phyloP scores from a whole-genome alignment of 2,113 vertebrate species.

The Rhinogobius similis region DNA sequence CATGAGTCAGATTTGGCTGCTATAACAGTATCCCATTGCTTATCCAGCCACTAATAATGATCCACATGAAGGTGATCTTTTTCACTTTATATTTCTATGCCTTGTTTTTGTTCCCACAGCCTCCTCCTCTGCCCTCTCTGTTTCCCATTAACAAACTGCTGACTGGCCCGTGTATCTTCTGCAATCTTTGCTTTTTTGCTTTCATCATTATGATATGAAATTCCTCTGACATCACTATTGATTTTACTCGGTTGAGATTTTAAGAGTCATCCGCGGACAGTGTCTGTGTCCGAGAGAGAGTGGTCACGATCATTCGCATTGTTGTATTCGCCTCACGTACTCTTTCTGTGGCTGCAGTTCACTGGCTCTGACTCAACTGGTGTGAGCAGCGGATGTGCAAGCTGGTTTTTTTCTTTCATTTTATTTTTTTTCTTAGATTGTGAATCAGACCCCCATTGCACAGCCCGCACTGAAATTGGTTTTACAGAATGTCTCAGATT shows the following conservation, averaged over 20 bases:
- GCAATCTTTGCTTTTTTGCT: slow-evolving; percentile 10
- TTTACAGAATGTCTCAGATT: slow-evolving; percentile 24
- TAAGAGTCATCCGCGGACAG: slow-evolving; percentile 4
- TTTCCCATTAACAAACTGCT: slow-evolving; percentile 41
- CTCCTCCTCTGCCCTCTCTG: slow-evolving; percentile 11
- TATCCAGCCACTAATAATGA: slow-evolving; percentile 46
- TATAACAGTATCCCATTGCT: slow-evolving; percentile 35
- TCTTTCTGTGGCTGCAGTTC: slow-evolving; percentile 21
- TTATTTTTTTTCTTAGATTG: slow-evolving; percentile 26
- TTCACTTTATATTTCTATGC: slow-evolving; percentile 41
- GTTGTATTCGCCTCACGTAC: slow-evolving; percentile 49
- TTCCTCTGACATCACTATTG: background rate
- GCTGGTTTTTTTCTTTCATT: background rate
- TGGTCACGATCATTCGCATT: slow-evolving; percentile 19
- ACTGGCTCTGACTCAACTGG: slow-evolving; percentile 18
- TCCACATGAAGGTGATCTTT: slow-evolving; percentile 38
- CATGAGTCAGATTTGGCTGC: slow-evolving; percentile 38
- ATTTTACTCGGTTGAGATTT: slow-evolving; percentile 13
- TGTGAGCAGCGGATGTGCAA: slow-evolving; percentile 15
- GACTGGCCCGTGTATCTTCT: slow-evolving; percentile 34
- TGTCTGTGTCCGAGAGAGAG: slow-evolving; percentile 1
- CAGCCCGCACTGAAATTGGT: background rate
- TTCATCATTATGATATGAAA: slow-evolving; percentile 24
- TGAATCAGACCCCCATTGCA: slow-evolving; percentile 25
- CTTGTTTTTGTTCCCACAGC: background rate